Evolutionary conservation across 1,140 invertebrate species (phyloP), one percentile per base, ranked within the genome.

Genomic region (Berghia stephanieae): DNA sequence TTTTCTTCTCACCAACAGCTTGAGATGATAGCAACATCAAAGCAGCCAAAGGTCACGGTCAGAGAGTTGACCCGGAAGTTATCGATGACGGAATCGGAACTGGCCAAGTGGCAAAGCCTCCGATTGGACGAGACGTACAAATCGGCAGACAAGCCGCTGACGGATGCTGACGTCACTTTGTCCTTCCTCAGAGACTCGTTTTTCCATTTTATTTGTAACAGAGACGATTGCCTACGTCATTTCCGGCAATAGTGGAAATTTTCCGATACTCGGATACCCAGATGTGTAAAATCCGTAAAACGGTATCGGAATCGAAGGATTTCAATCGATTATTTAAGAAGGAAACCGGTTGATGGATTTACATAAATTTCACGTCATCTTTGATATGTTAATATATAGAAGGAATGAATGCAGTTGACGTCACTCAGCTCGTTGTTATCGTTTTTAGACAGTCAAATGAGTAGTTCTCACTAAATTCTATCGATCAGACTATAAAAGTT

Each of bases 81-180:
- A 34, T 75, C 80, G 5, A 55, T 71, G 18, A 86, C 86, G 0
- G 83, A 87, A 71, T 49, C 71, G 10, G 83, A 87, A 71, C 78
- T 87, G 0, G 83, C 82, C 18, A 85, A 85, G 72, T 87, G 86
- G 86, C 86, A 87, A 66, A 79, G 82, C 4, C 57, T 85, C 8
- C 78, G 78, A 8, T 79, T 84, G 2, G 78, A 80, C 18, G 85
- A 87, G 46, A 80, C 81, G 13, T 87, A 87, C 77, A 69, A 81
- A n/a, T 74, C 75, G 3, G 80, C 79, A 10, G 78, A 81, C 6
- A 78, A 75, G 78, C 86, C 85, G 36, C 82, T 82, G 74, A 87
- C 81, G 18, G 82, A 87, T 66, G 80, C 84, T 3, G 85, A 83
- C 8, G 83, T 80, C 5, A 86, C 79, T 24, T 71, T 87, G 2